phyloP scores from a whole-genome alignment of 1,140 invertebrate species.

The Ostrea edulis region DNA sequence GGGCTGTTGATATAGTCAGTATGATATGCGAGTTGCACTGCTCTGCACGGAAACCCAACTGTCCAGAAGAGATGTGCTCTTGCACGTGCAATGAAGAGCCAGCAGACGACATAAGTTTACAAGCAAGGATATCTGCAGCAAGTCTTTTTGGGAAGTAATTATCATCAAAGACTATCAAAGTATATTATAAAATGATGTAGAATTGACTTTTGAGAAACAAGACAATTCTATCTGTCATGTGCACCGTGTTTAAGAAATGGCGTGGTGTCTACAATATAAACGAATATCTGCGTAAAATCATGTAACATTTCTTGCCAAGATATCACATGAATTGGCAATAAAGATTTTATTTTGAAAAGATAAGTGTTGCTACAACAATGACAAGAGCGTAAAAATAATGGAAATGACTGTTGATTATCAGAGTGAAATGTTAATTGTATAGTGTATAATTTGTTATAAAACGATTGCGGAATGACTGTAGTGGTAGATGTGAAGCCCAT shows the following conservation, averaged over 20 bases:
- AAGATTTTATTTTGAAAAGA: too few species aligned
- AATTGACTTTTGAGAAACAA: too few species aligned
- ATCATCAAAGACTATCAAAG: neutral
- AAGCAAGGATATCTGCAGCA: conserved; percentile 3
- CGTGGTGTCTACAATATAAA: too few species aligned
- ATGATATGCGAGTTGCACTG: conserved; percentile 41
- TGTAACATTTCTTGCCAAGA: too few species aligned
- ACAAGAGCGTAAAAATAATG: too few species aligned
- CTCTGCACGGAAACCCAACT: conserved; percentile 23
- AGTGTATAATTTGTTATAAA: neutral
- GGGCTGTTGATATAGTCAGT: conserved; percentile 12
- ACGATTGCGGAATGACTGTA: conserved; percentile 16
- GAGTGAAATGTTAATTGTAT: neutral
- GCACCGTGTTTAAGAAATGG: too few species aligned
- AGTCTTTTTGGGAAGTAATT: conserved; percentile 11
- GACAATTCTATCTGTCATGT: too few species aligned
- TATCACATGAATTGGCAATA: too few species aligned
- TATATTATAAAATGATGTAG: neutral
- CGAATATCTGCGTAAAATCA: too few species aligned
- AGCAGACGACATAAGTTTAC: neutral
- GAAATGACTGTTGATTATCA: neutral
- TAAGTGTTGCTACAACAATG: too few species aligned
- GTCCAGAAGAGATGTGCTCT: conserved; percentile 33
- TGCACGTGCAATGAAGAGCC: conserved; percentile 33
- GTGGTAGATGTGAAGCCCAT: conserved; percentile 3